phyloP scores from a whole-genome alignment of 2,888 invertebrate genomes.

The Drosophila rubida region DNA sequence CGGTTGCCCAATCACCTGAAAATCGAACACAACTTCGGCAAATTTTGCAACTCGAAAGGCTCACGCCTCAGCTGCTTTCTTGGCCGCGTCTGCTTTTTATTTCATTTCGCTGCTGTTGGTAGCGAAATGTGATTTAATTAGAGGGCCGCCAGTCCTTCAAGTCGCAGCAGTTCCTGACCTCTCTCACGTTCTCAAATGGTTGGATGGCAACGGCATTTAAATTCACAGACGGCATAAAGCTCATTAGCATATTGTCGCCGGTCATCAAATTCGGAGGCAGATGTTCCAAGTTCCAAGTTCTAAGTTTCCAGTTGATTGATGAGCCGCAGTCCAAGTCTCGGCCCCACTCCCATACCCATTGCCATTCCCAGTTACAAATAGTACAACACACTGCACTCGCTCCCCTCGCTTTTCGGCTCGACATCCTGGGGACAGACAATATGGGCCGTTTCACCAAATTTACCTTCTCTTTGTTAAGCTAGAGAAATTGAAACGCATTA shows the following conservation, averaged over 20 bases:
- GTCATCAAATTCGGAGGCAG: slow-evolving; percentile 40
- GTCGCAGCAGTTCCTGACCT: slow-evolving; percentile 2
- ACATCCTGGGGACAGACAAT: slow-evolving; percentile 2
- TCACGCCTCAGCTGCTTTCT: not conserved
- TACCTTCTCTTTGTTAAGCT: slow-evolving; percentile 28
- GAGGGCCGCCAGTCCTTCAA: slow-evolving; percentile 5
- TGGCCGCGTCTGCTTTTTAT: not conserved
- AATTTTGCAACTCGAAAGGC: slow-evolving; percentile 16
- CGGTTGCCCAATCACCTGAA: slow-evolving; percentile 29
- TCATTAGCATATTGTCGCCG: slow-evolving; percentile 53
- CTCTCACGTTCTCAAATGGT: not conserved
- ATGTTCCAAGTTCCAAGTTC: slow-evolving; percentile 31
- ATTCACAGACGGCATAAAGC: slow-evolving; percentile 38
- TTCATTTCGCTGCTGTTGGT: not conserved
- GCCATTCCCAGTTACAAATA: slow-evolving; percentile 1
- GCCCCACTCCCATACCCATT: not conserved
- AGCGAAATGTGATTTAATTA: slow-evolving; percentile 39
- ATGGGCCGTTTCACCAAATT: slow-evolving; percentile 8
- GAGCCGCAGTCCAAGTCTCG: slow-evolving; percentile 5
- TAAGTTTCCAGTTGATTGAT: slow-evolving; percentile 49
- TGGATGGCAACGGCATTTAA: slow-evolving; percentile 24
- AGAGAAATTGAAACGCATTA: slow-evolving; percentile 29
- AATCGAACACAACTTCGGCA: slow-evolving; percentile 7
- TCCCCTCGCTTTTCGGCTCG: not conserved
- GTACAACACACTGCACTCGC: slow-evolving; percentile 9